These are phyloP conservation scores for Perizoma affinitatum DNA, from an alignment of 2,888 invertebrate species.

Conservation along the genomic window DNA sequence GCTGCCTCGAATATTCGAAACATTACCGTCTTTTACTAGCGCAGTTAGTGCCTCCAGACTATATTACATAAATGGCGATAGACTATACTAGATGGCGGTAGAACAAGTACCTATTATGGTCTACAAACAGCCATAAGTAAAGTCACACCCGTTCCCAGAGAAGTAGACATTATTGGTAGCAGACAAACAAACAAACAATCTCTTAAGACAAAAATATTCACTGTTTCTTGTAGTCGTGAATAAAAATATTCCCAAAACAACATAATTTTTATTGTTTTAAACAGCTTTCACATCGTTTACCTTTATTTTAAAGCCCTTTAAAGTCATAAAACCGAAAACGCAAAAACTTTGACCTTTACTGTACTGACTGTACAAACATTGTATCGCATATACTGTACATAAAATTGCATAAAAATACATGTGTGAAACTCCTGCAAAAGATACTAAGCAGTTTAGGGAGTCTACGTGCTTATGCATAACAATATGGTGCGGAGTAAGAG, in stretches of 20 bases:
- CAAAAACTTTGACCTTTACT: slow-evolving; percentile 32
- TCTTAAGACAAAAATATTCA: too few species aligned
- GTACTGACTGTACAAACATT: slow-evolving; percentile 33
- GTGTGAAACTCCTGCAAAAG: slow-evolving; percentile 32
- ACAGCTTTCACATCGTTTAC: slow-evolving; percentile 2
- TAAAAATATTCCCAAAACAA: slow-evolving; percentile 3
- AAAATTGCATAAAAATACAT: slow-evolving; percentile 45
- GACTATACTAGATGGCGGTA: too few species aligned
- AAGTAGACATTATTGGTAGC: too few species aligned
- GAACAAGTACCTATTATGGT: too few species aligned
- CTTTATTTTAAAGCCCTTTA: slow-evolving; percentile 13
- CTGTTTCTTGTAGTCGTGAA: too few species aligned
- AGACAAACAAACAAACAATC: too few species aligned
- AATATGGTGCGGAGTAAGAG: slow-evolving; percentile 35
- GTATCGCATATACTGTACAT: slow-evolving; percentile 43
- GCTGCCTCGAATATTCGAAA: too few species aligned
- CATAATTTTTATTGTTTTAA: slow-evolving; percentile 11
- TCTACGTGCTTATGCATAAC: slow-evolving; percentile 51
- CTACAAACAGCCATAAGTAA: too few species aligned
- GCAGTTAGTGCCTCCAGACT: too few species aligned
- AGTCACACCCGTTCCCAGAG: too few species aligned
- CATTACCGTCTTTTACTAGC: too few species aligned
- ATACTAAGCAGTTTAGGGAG: slow-evolving; percentile 40
- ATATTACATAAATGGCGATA: too few species aligned
- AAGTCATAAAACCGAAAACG: slow-evolving; percentile 20